Evolutionary conservation across 2,888 invertebrate species (phyloP), one percentile per base, ranked within the genome.

Genomic region (Drosophila pseudotalamancana): DNA sequence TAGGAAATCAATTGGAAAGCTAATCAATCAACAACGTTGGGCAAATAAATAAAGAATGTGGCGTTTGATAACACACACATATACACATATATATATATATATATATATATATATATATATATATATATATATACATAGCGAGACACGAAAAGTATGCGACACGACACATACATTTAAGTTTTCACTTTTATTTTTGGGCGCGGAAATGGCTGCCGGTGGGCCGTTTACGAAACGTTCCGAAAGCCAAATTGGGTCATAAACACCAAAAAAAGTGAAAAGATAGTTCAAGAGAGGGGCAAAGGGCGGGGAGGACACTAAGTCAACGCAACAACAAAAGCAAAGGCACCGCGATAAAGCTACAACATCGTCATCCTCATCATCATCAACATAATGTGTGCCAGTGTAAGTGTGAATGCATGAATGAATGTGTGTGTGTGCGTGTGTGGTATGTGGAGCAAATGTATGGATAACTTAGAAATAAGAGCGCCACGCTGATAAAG

Each of bases 111-210:
- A 11, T 29, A 6, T 18, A 14, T 14, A n/a, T 29, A 6, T 12
- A 19, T 35, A 31, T 29, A n/a, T 37, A 16, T 50, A 6, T 1
- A 45, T 19, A 31, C 6, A 5, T 45, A 54, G 25, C 43, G 50
- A 49, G 34, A 37, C 42, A 16, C 37, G 43, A 46, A 46, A 54
- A 27, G 40, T 45, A 50, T 51, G 43, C 60, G 62, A 48, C n/a
- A 45, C 71, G 35, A 57, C 74, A 48, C 31, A 64, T 34, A 25
- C 57, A 59, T 60, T 66, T 25, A 66, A 72, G 62, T 80, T 80
- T 80, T 87, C 77, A 87, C 85, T 80, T 86, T 85, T 79, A 66
- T 79, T 80, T 79, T 79, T 79, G 67, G 82, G 77, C 81, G 64
- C 84, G 79, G 79, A 80, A 80, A 86, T 80, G 72, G 46, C 48